Conservation (phyloP, 1,140 invertebrate genomes). For the Onthophagus taurus region DNA sequence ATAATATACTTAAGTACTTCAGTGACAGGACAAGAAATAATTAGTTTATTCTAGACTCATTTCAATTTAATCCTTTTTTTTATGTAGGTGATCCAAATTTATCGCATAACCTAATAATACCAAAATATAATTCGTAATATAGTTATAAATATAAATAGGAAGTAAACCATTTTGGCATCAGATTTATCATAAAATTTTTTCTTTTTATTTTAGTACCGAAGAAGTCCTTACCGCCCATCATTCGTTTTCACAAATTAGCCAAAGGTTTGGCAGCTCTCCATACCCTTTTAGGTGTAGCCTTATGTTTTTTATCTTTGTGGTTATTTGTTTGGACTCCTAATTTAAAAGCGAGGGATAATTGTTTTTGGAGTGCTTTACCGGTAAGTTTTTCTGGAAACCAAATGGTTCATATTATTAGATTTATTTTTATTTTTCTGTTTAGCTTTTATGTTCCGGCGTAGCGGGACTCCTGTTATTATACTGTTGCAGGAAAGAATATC, state of each 20-base stretch:
- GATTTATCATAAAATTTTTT: too few relatives aligned
- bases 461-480: constrained; percentile 37
- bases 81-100: too few relatives aligned
- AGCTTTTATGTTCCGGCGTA: constrained; percentile 39
- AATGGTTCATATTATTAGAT: background rate
- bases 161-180: too few relatives aligned
- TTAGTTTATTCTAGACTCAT: too few relatives aligned
- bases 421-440: too few relatives aligned
- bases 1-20: too few relatives aligned
- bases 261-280: constrained; percentile 47
- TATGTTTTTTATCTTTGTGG: constrained; percentile 48
- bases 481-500: constrained; percentile 40
- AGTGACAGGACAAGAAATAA: too few relatives aligned
- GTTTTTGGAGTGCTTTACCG: constrained; percentile 54
- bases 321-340: constrained; percentile 50
- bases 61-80: too few relatives aligned
- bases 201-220: constrained; percentile 13
- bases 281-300: constrained; percentile 44
- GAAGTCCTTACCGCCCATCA: constrained; percentile 24
- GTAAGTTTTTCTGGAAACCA: constrained; percentile 37
- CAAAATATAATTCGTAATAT: too few relatives aligned
- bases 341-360: constrained; percentile 47
- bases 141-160: too few relatives aligned
- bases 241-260: constrained; percentile 46
- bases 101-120: too few relatives aligned